Conservation (phyloP, 2,113 vertebrate species). For the Alexandromys fortis region DNA sequence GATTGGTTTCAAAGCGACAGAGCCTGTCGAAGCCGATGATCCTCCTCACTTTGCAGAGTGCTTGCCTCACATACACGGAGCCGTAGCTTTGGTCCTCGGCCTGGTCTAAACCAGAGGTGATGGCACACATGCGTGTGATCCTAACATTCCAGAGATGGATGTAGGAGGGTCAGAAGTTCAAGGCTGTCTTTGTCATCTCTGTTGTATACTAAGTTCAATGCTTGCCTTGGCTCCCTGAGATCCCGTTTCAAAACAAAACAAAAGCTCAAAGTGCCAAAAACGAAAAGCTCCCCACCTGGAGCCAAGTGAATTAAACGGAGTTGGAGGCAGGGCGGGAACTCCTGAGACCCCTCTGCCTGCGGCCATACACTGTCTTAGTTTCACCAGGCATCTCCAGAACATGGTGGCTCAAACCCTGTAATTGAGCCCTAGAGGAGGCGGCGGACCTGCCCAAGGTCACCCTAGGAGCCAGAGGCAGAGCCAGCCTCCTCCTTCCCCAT, state of each 20-base stretch:
- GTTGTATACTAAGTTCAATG: background rate
- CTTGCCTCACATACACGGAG: background rate
- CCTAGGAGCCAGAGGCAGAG: background rate
- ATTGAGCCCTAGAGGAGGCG: background rate
- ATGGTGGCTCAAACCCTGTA: background rate
- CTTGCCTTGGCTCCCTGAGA: background rate
- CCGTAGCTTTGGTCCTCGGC: background rate
- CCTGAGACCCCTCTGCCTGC: background rate
- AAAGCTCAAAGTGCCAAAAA: background rate
- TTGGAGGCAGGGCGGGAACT: background rate
- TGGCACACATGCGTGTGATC: background rate
- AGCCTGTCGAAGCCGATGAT: background rate
- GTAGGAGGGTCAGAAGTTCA: background rate
- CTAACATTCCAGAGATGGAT: background rate
- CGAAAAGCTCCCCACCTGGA: background rate
- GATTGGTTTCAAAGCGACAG: conserved; percentile 36
- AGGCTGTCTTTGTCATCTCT: background rate
- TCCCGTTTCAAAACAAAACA: background rate
- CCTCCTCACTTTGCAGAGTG: background rate
- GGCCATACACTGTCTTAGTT: background rate
- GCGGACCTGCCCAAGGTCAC: background rate
- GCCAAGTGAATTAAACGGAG: background rate
- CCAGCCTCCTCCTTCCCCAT: background rate
- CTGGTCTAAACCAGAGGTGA: background rate
- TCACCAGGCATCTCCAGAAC: background rate